These are phyloP conservation scores for Acleris laterana DNA, from an alignment of 2,888 invertebrate species.

Conservation along the genomic window DNA sequence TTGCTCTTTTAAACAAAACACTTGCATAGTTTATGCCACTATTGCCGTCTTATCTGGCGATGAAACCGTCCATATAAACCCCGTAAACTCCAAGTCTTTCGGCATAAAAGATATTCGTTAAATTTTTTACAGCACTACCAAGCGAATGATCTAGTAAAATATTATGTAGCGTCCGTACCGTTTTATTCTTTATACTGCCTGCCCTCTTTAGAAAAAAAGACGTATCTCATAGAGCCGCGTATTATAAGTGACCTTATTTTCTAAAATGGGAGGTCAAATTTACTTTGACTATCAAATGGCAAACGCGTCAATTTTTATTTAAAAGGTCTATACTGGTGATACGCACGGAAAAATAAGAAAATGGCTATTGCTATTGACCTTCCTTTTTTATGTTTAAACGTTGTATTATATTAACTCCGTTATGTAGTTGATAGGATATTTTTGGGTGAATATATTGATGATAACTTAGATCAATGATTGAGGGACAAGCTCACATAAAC, in stretches of 20 bases:
- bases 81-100: slow-evolving; percentile 56
- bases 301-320: no score
- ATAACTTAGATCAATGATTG: no score
- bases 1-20: slow-evolving; percentile 30
- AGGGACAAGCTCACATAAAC: no score
- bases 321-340: background rate
- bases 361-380: slow-evolving; percentile 23
- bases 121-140: slow-evolving; percentile 55
- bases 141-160: slow-evolving; percentile 45
- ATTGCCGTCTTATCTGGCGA: slow-evolving; percentile 5
- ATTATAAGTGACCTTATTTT: no score
- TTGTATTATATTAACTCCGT: background rate
- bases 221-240: no score
- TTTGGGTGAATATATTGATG: no score
- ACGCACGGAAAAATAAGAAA: slow-evolving; percentile 24
- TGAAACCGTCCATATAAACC: slow-evolving; percentile 48
- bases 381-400: slow-evolving; percentile 1
- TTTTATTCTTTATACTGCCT: slow-evolving; percentile 11
- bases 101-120: slow-evolving; percentile 55
- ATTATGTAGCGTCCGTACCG: slow-evolving; percentile 31
- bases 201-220: no score
- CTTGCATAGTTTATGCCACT: slow-evolving; percentile 27
- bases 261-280: no score
- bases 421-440: no score
- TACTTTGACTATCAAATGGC: no score